Evolutionary conservation across 2,797 vertebrate genomes (phyloP), one percentile per base, ranked within the genome.

Genomic region (Bucorvus abyssinicus): DNA sequence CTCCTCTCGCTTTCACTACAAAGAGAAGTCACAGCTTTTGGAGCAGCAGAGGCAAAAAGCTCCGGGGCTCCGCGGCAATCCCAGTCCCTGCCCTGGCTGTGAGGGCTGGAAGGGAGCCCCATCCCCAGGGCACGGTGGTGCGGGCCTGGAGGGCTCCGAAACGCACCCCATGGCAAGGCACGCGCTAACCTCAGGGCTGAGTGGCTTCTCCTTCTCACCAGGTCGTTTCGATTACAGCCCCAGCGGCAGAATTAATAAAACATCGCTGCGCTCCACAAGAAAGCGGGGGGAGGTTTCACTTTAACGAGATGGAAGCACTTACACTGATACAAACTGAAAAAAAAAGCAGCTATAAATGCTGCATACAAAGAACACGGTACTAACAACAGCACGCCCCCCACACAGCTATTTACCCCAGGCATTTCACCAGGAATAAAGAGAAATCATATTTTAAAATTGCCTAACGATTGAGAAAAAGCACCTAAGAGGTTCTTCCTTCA

Each of bases 351-450:
- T 49, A 22, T 23, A 76, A 40, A 30, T 10, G 59, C n/a, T 67
- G 38, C 16, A 74, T 22, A 32, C n/a, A 19, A 67, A 68, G 47
- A 10, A 20, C 3, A 0, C 59, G 45, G 47, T 8, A 7, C 32
- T 27, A 30, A 50, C 34, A 70, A 6, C 32, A 71, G 83, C 40
- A 52, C 1, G 42, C 38, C 38, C 2, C 34, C 47, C 32, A 15
- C 4, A n/a, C 0, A 70, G 34, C 32, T 38, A 21, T 1, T 50
- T 11, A 32, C 56, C 24, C 38, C 0, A 7, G 9, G 42, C 44
- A 44, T 27, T 82, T 76, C 57, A 53, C 57, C 27, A 42, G 75
- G 49, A 73, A 74, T 59, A 74, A 57, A 60, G 20, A 64, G 24
- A 63, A 79, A 85, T 17, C 60, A 30, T 4, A 9, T 49, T 52